A percentile compares a stretch with the other conserved stretches of the same genome.
Conservation (phyloP, 2,888 invertebrate genomes). For the Drosophila yooni region DNA sequence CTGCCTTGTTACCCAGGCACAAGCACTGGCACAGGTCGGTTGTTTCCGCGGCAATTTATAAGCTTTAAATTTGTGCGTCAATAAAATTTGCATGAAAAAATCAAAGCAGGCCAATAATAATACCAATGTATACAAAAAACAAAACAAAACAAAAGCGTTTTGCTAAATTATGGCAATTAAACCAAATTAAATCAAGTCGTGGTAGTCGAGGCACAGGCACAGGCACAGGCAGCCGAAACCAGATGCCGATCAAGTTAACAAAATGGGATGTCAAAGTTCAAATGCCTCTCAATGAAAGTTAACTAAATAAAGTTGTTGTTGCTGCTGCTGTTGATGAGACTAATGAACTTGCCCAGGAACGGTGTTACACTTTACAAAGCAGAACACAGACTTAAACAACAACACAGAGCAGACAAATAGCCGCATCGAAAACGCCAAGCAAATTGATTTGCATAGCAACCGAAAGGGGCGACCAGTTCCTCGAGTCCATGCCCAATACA, state of each 20-base stretch:
- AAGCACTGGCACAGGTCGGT: background rate
- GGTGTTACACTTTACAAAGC: constrained; percentile 30
- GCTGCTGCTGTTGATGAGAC: constrained; percentile 49
- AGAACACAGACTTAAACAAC: constrained; percentile 19
- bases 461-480: constrained; percentile 22
- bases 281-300: constrained; percentile 72
- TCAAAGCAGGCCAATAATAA: constrained; percentile 42
- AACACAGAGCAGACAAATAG: constrained; percentile 58
- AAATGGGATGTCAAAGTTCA: constrained; percentile 75
- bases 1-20: constrained; percentile 47
- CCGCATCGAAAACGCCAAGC: constrained; percentile 29
- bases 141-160: constrained; percentile 32
- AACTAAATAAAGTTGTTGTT: constrained; percentile 62
- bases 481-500: constrained; percentile 18
- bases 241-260: constrained; percentile 50
- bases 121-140: constrained; percentile 17
- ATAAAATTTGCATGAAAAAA: constrained; percentile 67
- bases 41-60: constrained; percentile 46
- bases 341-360: constrained; percentile 67
- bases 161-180: constrained; percentile 75
- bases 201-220: constrained; percentile 15
- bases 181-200: constrained; percentile 61
- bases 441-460: constrained; percentile 80
- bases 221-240: constrained; percentile 12
- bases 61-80: constrained; percentile 67